A percentile compares a stretch with the other conserved stretches of the same genome.
phyloP scores from a whole-genome alignment of 2,113 vertebrate genomes.

The Microcebus murinus region DNA sequence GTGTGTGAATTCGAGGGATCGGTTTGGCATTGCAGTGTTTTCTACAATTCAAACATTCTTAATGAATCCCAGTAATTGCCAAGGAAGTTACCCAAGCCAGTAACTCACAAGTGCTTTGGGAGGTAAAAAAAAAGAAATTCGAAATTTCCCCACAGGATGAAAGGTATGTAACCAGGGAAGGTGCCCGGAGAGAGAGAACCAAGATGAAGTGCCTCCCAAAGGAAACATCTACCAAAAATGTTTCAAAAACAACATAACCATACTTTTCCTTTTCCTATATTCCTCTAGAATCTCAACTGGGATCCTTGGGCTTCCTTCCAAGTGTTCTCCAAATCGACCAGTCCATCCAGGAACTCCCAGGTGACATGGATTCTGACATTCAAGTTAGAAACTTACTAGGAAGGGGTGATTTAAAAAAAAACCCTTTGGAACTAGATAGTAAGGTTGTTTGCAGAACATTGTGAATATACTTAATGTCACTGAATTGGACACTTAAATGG shows the following conservation, averaged over 20 bases:
- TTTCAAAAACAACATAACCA: background rate
- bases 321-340: background rate
- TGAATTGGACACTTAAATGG: background rate
- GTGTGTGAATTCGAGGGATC: background rate
- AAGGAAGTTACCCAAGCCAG: conserved; percentile 15
- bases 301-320: background rate
- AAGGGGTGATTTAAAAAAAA: background rate
- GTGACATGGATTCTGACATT: background rate
- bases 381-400: background rate
- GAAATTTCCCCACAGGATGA: background rate
- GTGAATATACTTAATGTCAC: background rate
- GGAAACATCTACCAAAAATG: background rate
- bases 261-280: background rate
- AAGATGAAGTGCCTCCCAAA: background rate
- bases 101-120: conserved; percentile 35
- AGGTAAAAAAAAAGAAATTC: background rate
- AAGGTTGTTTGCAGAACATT: background rate
- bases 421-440: background rate
- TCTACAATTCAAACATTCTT: background rate
- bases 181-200: background rate
- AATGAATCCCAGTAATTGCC: background rate
- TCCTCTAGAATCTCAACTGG: background rate
- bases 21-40: background rate
- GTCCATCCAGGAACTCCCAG: background rate
- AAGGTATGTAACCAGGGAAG: background rate